phyloP scores from a whole-genome alignment of 2,888 invertebrate species.

The Hydriomena furcata region DNA sequence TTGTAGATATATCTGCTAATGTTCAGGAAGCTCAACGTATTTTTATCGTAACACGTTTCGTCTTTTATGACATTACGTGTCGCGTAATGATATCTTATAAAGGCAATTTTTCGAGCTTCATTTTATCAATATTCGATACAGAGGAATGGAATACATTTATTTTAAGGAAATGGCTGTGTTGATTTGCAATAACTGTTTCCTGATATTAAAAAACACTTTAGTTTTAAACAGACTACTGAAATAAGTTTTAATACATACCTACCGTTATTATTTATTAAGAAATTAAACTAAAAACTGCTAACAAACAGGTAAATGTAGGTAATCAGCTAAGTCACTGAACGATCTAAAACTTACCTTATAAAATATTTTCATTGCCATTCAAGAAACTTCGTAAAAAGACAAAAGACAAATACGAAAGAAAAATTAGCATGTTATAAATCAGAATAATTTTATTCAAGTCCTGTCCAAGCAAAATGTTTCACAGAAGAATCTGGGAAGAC shows the following conservation, averaged over 20 bases:
- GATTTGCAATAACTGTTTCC: no score
- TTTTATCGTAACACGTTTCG: conserved; percentile 4
- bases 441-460: conserved; percentile 18
- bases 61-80: no score
- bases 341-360: conserved; percentile 1
- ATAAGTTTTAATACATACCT: no score
- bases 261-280: no score
- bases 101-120: neutral
- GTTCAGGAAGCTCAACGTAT: neutral
- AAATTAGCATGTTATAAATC: conserved; percentile 23
- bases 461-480: conserved; percentile 6
- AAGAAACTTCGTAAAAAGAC: conserved; percentile 20
- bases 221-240: no score
- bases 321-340: neutral
- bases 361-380: conserved; percentile 16
- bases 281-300: neutral
- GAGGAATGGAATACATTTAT: no score
- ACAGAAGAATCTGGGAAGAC: conserved; percentile 1
- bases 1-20: neutral
- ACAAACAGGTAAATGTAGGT: no score
- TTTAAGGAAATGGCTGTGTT: no score
- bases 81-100: neutral
- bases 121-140: no score
- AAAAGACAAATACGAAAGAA: conserved; percentile 14
- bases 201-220: no score